phyloP scores from a whole-genome alignment of 2,888 invertebrate genomes.

The Conistra vaccinii region DNA sequence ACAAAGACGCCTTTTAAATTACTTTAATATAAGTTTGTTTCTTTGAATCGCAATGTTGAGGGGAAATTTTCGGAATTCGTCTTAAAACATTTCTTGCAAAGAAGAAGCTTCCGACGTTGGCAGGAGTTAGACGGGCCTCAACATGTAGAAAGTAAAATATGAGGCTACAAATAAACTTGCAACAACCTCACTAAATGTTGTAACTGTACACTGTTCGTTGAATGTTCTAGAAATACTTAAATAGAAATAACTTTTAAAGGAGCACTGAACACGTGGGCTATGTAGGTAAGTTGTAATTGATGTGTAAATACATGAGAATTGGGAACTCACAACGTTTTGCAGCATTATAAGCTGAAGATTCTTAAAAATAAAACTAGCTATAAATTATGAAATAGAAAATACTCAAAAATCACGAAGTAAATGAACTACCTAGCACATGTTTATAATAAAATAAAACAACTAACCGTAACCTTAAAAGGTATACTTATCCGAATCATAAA shows the following conservation, averaged over 20 bases:
- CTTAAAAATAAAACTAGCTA: neutral
- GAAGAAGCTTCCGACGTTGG: constrained; percentile 83
- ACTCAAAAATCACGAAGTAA: neutral
- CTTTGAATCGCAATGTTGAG: constrained; percentile 84
- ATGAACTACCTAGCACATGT: neutral
- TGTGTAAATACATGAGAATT: neutral
- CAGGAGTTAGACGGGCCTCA: constrained; percentile 79
- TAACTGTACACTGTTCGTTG: constrained; percentile 44
- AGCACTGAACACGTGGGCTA: neutral
- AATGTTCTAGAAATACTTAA: constrained; percentile 38
- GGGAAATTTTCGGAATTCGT: constrained; percentile 87
- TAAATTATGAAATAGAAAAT: neutral
- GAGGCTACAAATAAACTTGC: constrained; percentile 70
- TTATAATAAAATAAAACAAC: neutral
- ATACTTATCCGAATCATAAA: constrained; percentile 18
- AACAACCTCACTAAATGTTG: constrained; percentile 59
- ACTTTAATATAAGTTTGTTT: constrained; percentile 87
- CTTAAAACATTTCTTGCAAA: constrained; percentile 85
- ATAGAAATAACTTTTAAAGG: constrained; percentile 2
- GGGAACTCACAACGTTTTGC: neutral
- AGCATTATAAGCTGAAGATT: neutral
- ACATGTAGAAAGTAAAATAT: constrained; percentile 75
- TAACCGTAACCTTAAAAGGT: constrained; percentile 1
- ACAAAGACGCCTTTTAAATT: constrained; percentile 86
- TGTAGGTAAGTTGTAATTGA: neutral